Evolutionary conservation across 2,113 vertebrate genomes (phyloP).

Genomic region (Podarcis raffonei): DNA sequence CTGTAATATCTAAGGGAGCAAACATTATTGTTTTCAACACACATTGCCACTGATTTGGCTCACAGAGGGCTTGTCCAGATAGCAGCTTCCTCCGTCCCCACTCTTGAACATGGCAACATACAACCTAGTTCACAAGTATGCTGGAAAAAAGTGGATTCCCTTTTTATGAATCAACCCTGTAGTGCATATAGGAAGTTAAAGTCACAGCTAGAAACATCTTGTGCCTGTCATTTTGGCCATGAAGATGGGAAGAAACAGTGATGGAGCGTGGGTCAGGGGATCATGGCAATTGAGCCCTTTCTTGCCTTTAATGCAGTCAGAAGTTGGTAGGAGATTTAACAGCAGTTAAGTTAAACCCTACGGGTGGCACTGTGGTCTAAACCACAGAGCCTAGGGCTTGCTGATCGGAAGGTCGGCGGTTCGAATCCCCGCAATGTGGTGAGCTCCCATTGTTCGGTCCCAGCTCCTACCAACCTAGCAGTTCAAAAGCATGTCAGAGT

Average conservation of each 20-base stretch:
- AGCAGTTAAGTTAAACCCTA: background rate
- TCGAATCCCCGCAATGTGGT: too few relatives aligned
- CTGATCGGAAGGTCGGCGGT: too few relatives aligned
- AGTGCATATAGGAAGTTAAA: background rate
- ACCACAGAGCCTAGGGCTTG: too few relatives aligned
- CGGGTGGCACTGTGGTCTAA: too few relatives aligned
- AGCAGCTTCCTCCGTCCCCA: background rate
- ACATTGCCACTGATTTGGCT: background rate
- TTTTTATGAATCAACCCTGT: background rate
- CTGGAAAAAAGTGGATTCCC: background rate
- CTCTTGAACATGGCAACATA: background rate
- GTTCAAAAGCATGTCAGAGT: too few relatives aligned
- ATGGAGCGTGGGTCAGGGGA: background rate
- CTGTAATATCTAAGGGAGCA: background rate
- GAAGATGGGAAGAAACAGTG: background rate
- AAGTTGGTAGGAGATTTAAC: background rate
- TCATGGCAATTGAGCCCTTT: background rate
- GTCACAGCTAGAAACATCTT: background rate
- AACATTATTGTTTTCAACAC: conserved; percentile 4
- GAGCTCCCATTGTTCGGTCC: too few relatives aligned
- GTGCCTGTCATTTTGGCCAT: background rate
- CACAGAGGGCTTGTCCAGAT: background rate
- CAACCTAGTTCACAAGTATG: background rate
- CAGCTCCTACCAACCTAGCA: too few relatives aligned
- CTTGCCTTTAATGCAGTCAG: background rate